Evolutionary conservation across 2,888 invertebrate species (phyloP).

Genomic region (Lumbricus terrestris): DNA sequence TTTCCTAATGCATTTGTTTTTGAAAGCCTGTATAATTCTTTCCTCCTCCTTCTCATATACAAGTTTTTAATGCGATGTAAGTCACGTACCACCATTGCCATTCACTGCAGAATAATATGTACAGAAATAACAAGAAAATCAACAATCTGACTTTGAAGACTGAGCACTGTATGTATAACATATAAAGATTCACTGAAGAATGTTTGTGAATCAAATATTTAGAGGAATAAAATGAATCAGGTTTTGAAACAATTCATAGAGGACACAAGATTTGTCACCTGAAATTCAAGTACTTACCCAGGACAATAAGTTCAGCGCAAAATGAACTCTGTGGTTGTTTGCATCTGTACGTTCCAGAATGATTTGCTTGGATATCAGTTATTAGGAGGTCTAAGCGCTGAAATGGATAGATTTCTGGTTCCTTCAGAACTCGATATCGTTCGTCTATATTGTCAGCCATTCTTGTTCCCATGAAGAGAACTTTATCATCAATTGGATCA

Average conservation of each 20-base stretch:
- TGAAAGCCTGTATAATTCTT: too few relatives aligned
- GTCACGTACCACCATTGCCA: not conserved
- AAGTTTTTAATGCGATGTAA: not conserved
- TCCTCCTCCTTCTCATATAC: too few relatives aligned
- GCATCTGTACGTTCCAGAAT: conserved; percentile 9
- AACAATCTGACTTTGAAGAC: not conserved
- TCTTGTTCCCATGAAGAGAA: not conserved
- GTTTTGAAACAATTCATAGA: too few relatives aligned
- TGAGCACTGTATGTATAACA: not conserved
- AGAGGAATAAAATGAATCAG: too few relatives aligned
- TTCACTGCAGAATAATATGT: not conserved
- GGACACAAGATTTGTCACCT: too few relatives aligned
- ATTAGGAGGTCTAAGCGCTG: not conserved
- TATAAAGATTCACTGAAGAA: not conserved
- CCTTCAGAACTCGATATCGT: not conserved
- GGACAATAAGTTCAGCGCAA: not conserved
- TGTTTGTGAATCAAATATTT: too few relatives aligned
- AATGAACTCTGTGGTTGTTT: not conserved
- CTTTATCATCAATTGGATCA: not conserved
- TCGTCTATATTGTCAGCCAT: not conserved
- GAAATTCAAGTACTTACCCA: not conserved
- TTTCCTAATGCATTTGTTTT: too few relatives aligned
- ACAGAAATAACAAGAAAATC: not conserved
- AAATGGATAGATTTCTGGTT: not conserved
- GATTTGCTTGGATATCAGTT: not conserved